Evolutionary conservation across 2,888 invertebrate species (phyloP), one percentile per base, ranked within the genome.

Genomic region (Amphipoea oculea): DNA sequence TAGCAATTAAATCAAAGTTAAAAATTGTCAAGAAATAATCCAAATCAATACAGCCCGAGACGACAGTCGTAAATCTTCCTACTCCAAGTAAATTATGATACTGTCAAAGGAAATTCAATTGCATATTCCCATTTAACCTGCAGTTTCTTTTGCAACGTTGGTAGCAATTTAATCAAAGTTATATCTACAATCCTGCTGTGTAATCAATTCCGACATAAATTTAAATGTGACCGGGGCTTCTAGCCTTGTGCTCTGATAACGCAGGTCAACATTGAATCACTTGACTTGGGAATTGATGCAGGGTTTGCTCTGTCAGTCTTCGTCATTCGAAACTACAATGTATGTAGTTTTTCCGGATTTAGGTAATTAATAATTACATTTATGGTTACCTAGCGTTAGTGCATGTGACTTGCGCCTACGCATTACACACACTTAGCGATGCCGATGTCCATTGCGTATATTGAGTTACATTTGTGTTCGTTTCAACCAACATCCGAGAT

Each of bases 151-250:
- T 57, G 51, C 54, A 57, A 67, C 40, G 66, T 65, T 54, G 45
- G 74, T 40, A 72, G 68, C 57, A 71, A 73, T 84, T 54, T 45
- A 57, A 70, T 76, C 40, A 66, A 72, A 81, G 48, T 57, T 72
- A 76, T 65, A 29, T 36, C 42, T 42, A 29, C 36, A 67, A 77
- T 40, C 23, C 29, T 36, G n/a, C 36, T 71, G 51, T 65, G 29
- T 70, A 79, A 71, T 74, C 67, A 76, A 79, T 77, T 68, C 62
- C 42, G 45, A 68, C n/a, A 36, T 78, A 65, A 72, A 83, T 51
- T 36, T 14, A 70, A 70, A 62, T 73, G 45, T 60, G 57, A 73
- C 54, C 65, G 36, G 36, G 40, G 57, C 14, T 70, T 62, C 54
- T 71, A 71, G 57, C 45, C 29, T 71, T 69, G 67, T 68, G 42